Conservation (phyloP, 2,797 vertebrate species). For the Catostomus latipinnis region DNA sequence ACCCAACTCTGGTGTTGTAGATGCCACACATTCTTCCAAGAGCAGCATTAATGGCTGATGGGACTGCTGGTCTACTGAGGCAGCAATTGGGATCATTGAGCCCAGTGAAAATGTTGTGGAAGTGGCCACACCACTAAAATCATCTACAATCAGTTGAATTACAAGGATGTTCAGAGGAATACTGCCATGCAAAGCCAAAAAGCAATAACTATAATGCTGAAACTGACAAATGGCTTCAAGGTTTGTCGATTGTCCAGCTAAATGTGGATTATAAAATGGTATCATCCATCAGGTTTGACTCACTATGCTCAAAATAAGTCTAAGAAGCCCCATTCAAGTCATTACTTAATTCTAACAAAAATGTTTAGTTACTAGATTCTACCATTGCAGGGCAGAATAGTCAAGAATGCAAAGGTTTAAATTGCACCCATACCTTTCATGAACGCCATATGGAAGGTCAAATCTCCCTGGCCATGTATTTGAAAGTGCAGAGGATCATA, state of each 20-base stretch:
- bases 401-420: background rate
- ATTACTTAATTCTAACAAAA: too few relatives aligned
- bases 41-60: conserved; percentile 77
- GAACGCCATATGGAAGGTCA: conserved; percentile 70
- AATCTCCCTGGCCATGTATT: conserved; percentile 62
- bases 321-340: too few relatives aligned
- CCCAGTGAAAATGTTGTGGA: conserved; percentile 68
- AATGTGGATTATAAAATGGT: too few relatives aligned
- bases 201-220: too few relatives aligned
- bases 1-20: conserved; percentile 43
- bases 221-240: too few relatives aligned
- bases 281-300: too few relatives aligned
- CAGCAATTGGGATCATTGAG: conserved; percentile 75
- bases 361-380: too few relatives aligned
- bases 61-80: conserved; percentile 69
- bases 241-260: too few relatives aligned
- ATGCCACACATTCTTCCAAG: conserved; percentile 79
- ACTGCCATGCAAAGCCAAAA: too few relatives aligned
- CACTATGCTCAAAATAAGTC: too few relatives aligned
- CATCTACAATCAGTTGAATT: conserved; percentile 63
- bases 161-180: background rate
- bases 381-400: background rate
- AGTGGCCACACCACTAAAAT: conserved; percentile 68
- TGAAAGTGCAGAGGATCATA: conserved; percentile 66
- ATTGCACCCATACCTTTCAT: conserved; percentile 70